phyloP scores from a whole-genome alignment of 2,113 vertebrate species.

The Vireo altiloquus region DNA sequence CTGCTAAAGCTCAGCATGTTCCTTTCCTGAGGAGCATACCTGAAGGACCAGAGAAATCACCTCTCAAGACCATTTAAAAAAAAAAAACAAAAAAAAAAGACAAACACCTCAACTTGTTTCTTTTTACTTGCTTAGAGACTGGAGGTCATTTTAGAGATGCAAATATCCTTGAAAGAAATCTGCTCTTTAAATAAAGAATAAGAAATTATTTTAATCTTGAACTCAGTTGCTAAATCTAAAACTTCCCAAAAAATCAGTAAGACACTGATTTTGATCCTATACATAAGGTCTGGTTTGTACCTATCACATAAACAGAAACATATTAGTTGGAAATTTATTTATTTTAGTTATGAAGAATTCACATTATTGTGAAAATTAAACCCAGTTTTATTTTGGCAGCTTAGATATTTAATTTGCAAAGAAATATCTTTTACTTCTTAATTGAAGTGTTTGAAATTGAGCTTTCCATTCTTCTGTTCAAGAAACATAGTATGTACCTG shows the following conservation, averaged over 20 bases:
- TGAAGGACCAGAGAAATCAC: neutral
- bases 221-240: neutral
- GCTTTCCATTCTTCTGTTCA: neutral
- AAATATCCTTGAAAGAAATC: fast-evolving
- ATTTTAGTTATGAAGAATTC: neutral
- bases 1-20: neutral
- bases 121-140: neutral
- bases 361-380: neutral
- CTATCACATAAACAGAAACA: neutral
- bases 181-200: neutral
- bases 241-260: neutral
- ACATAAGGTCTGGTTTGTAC: neutral
- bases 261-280: neutral
- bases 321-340: neutral
- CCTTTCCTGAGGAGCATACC: neutral
- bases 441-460: neutral
- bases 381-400: neutral
- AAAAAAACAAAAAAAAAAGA: too few relatives aligned
- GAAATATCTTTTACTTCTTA: neutral
- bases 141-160: neutral
- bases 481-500: neutral
- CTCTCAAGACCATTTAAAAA: neutral
- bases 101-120: neutral
- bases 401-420: neutral
- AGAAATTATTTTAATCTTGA: neutral